Evolutionary conservation across 1,140 invertebrate genomes (phyloP), one percentile per base, ranked within the genome.

Genomic region (Sogatella furcifera): DNA sequence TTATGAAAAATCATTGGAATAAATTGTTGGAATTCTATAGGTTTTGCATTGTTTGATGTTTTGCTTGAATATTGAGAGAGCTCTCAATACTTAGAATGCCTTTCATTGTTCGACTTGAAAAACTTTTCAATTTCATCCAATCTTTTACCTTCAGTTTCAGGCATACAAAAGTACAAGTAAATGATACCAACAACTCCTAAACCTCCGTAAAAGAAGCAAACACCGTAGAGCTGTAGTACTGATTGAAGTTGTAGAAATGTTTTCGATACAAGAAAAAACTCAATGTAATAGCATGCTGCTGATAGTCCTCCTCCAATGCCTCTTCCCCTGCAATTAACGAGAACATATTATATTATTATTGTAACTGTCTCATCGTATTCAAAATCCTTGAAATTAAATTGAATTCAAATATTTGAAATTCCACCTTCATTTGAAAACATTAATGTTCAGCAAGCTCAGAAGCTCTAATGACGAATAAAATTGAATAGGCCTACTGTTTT

Each of bases 111-210:
- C 11, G 34, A 38, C 34, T 38, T 38, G 28, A 68, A 67, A 60
- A 61, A 43, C n/a, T 61, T 43, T 59, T 69, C 67, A 5, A 69
- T 61, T 43, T 68, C 66, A 43, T 63, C 54, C 11, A 69, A 38
- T 5, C 61, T 62, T 59, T 61, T 66, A 14, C 67, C 67, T 59
- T 68, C 66, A 1, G 68, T 69, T 53, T 69, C 68, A 15, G 67
- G 67, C 19, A 70, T 52, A 49, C 21, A 57, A 17, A 63, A 61
- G 46, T 65, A 67, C 9, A 70, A 43, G 53, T 62, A 70, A 14
- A 63, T 10, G 10, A 66, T 28, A 5, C 67, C 67, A 11, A 63
- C 2, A 6, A 65, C 11, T 8, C 61, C 55, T 5, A 67, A 54
- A 1, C 31, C 21, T 9, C 62, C 64, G 17, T 69, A 69, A 6